These are phyloP conservation scores for Mergus octosetaceus DNA, from an alignment of 2,797 vertebrate species.

Conservation along the genomic window DNA sequence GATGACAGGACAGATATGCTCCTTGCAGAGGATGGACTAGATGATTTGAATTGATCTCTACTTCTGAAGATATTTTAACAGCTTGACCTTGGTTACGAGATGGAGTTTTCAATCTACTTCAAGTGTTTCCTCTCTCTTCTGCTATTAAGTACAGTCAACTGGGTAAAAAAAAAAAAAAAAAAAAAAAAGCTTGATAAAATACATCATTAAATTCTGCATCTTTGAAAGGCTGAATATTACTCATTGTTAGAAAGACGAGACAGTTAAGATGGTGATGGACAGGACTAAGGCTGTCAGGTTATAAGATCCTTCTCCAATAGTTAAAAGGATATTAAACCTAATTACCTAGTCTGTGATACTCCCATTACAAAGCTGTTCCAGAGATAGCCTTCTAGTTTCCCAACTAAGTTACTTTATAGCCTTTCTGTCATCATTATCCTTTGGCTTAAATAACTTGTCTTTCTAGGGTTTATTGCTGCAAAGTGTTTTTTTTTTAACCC, in stretches of 20 bases:
- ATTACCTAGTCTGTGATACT: background rate
- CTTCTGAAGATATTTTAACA: background rate
- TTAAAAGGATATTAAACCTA: background rate
- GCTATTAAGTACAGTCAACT: background rate
- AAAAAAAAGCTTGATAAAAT: background rate
- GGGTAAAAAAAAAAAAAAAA: background rate
- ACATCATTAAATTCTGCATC: background rate
- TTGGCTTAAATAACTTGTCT: background rate
- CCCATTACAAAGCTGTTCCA: background rate
- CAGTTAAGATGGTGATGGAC: background rate
- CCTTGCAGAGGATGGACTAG: background rate
- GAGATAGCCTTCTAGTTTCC: background rate
- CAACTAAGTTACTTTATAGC: background rate
- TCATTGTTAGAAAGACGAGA: background rate
- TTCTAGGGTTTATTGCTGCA: background rate
- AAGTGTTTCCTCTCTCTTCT: background rate
- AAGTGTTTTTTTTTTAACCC: background rate
- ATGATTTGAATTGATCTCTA: background rate
- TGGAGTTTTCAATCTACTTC: background rate
- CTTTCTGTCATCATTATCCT: background rate
- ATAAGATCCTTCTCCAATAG: background rate
- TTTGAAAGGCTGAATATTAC: background rate
- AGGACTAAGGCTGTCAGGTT: background rate
- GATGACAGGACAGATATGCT: background rate
- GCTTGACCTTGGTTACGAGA: background rate